Conservation (phyloP, 2,888 invertebrate species). For the Onchidella celtica region DNA sequence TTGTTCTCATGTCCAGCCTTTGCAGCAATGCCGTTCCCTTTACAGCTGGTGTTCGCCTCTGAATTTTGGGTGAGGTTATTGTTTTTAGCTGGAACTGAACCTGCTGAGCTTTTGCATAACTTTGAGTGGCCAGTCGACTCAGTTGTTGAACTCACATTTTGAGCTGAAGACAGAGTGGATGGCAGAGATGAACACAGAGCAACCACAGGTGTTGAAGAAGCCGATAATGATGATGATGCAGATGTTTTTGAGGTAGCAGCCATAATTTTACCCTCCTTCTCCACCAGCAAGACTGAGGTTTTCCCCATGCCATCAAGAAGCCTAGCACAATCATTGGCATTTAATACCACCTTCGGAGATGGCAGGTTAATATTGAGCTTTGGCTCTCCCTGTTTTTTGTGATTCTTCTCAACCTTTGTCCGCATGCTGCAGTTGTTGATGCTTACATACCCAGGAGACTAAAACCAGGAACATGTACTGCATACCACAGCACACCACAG, state of each 20-base stretch:
- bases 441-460: background rate
- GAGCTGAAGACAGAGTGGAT: background rate
- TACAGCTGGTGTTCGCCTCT: background rate
- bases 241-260: background rate
- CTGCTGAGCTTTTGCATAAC: slow-evolving; percentile 9
- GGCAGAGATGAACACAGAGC: slow-evolving; percentile 1
- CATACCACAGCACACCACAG: background rate
- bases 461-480: slow-evolving; percentile 6
- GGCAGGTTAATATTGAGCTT: slow-evolving; percentile 35
- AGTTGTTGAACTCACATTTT: background rate
- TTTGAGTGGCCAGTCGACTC: slow-evolving; percentile 17
- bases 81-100: slow-evolving; percentile 2
- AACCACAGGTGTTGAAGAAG: background rate
- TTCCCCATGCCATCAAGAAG: slow-evolving; percentile 44
- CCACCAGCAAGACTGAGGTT: slow-evolving; percentile 40
- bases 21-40: background rate
- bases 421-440: slow-evolving; percentile 34
- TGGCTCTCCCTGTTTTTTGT: slow-evolving; percentile 17
- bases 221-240: background rate
- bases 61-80: background rate
- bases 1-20: background rate
- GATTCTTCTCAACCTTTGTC: slow-evolving; percentile 40
- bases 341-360: slow-evolving; percentile 41
- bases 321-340: slow-evolving; percentile 44
- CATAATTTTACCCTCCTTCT: slow-evolving; percentile 37